Conservation (phyloP, 37 sponge, comb jelly and placozoan species). For the Halichondria panicea region DNA sequence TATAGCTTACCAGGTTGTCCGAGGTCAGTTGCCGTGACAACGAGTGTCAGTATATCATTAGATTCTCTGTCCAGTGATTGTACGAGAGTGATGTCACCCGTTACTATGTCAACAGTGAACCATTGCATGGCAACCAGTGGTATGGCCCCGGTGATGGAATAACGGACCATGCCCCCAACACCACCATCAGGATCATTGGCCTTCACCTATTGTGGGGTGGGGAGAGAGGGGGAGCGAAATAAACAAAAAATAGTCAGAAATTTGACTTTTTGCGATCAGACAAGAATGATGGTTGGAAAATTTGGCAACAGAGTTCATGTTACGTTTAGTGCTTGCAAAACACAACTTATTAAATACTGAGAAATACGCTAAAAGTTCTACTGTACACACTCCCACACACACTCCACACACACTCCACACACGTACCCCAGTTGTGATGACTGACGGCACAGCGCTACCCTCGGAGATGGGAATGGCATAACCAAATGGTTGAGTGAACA, state of each 20-base stretch:
- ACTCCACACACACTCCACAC: no score
- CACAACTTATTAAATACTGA: no score
- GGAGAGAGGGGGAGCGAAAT: no score
- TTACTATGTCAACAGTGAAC: background rate
- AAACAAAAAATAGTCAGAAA: no score
- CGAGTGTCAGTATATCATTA: conserved; percentile 8
- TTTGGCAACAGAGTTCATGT: no score
- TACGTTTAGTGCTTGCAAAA: conserved; percentile 3
- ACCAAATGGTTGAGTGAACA: conserved; percentile 25
- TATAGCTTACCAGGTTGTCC: conserved; percentile 9
- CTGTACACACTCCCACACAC: no score
- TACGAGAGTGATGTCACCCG: conserved; percentile 26
- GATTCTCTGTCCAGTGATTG: conserved; percentile 34
- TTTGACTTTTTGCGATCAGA: no score
- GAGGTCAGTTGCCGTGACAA: conserved; percentile 26
- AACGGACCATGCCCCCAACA: conserved; percentile 19
- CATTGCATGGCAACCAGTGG: background rate
- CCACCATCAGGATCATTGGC: conserved; percentile 38
- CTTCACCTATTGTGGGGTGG: conserved; percentile 3
- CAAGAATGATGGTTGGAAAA: no score
- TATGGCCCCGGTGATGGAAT: conserved; percentile 22
- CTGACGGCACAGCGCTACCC: background rate
- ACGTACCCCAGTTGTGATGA: conserved; percentile 5
- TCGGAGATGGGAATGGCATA: conserved; percentile 20
- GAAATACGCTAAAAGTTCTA: no score